Percentiles rank a stretch among this genome's conserved stretches.
Evolutionary conservation across 1,140 invertebrate genomes (phyloP).

Genomic region (Bombyx mandarina): DNA sequence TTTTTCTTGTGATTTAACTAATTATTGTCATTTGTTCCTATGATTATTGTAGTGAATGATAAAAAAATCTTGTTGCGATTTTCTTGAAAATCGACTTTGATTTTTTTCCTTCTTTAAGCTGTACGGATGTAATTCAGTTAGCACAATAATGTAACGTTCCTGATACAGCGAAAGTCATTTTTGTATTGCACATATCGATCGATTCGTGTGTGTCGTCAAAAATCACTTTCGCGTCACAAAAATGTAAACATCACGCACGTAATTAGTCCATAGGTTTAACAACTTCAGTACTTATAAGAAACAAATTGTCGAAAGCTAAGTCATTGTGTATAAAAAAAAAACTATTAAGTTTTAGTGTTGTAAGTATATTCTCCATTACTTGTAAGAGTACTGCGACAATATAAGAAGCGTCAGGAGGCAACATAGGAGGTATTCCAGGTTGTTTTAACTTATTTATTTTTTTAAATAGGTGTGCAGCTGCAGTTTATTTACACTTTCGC

Average conservation of each 20-base stretch:
- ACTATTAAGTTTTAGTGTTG: constrained; percentile 60
- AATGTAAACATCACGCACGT: constrained; percentile 51
- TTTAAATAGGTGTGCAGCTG: constrained; percentile 33
- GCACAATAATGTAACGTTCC: constrained; percentile 35
- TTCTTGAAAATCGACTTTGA: constrained; percentile 68
- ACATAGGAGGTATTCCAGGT: constrained; percentile 53
- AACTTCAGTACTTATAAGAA: constrained; percentile 68
- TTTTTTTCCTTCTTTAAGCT: constrained; percentile 46
- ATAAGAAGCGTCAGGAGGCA: constrained; percentile 49
- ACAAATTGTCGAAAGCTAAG: constrained; percentile 70
- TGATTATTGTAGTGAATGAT: constrained; percentile 56
- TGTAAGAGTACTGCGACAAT: constrained; percentile 65
- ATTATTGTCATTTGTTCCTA: constrained; percentile 69
- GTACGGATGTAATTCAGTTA: constrained; percentile 35
- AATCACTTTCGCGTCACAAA: constrained; percentile 21
- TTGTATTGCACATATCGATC: constrained; percentile 1
- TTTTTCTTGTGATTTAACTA: constrained; percentile 65
- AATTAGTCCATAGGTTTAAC: constrained; percentile 63
- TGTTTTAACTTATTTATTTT: constrained; percentile 67
- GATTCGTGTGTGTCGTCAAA: neutral
- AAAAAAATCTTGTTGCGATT: constrained; percentile 65
- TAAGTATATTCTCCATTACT: constrained; percentile 68
- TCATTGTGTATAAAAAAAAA: constrained; percentile 68
- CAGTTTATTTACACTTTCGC: constrained; percentile 15
- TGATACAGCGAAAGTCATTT: constrained; percentile 31